These are phyloP conservation scores for Catharus fuscescens DNA, from an alignment of 2,113 vertebrate genomes.

Conservation along the genomic window DNA sequence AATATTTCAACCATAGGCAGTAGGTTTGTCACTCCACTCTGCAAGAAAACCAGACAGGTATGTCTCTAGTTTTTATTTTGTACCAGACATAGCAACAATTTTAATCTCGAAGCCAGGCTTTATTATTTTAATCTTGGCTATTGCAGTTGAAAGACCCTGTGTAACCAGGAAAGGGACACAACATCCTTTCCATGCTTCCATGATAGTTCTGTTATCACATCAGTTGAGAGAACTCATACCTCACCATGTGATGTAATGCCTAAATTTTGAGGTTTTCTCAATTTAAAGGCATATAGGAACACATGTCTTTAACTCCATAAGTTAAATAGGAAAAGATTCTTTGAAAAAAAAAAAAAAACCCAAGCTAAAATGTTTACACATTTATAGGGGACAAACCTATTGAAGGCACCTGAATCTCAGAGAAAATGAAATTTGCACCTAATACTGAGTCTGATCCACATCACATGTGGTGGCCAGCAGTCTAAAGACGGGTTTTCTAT, in stretches of 20 bases:
- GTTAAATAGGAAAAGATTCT: not conserved
- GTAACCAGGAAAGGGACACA: not conserved
- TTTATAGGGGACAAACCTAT: not conserved
- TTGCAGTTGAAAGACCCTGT: not conserved
- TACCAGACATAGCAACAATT: not conserved
- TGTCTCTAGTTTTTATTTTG: not conserved
- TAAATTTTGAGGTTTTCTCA: not conserved
- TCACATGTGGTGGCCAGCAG: not conserved
- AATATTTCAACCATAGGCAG: not conserved
- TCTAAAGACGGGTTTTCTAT: not conserved
- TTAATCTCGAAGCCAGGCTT: not conserved
- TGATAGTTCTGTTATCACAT: not conserved
- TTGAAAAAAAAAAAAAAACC: rapidly evolving
- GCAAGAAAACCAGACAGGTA: not conserved
- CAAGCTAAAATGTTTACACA: not conserved
- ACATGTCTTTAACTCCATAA: not conserved
- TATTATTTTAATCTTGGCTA: not conserved
- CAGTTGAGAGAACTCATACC: not conserved
- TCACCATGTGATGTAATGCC: not conserved
- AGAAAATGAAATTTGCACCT: not conserved
- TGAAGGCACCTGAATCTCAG: not conserved
- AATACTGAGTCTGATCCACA: not conserved
- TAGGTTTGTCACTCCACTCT: not conserved
- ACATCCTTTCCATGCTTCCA: not conserved
- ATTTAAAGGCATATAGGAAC: not conserved